These are phyloP conservation scores for Rugalucina vietnamica DNA, from an alignment of 2,888 invertebrate genomes.

Conservation along the genomic window DNA sequence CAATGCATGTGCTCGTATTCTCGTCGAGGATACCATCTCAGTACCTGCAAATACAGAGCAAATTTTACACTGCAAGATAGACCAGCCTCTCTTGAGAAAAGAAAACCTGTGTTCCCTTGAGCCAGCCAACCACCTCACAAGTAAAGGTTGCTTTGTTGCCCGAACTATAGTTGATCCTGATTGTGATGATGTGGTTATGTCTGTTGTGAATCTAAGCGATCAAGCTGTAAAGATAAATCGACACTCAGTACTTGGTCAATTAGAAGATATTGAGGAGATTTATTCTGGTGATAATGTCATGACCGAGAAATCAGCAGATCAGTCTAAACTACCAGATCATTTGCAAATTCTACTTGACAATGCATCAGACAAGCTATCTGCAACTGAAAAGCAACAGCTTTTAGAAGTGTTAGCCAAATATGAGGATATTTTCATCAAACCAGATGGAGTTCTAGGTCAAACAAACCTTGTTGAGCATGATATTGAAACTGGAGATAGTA, in stretches of 20 bases:
- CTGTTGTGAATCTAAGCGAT: slow-evolving; percentile 23
- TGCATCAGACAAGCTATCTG: background rate
- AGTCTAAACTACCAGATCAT: background rate
- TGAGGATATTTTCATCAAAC: slow-evolving; percentile 36
- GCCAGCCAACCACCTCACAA: slow-evolving; percentile 7
- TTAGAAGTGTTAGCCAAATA: background rate
- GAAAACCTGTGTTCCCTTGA: background rate
- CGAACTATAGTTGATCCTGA: slow-evolving; percentile 5
- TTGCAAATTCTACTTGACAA: background rate
- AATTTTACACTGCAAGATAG: background rate
- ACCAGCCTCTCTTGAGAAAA: background rate
- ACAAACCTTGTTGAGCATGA: slow-evolving; percentile 44
- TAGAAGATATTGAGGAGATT: background rate
- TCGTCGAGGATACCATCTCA: background rate
- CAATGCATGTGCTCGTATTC: slow-evolving; percentile 27
- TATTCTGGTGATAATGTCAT: background rate
- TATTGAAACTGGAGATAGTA: slow-evolving; percentile 47
- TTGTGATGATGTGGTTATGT: background rate
- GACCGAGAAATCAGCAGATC: background rate
- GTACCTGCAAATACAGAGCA: slow-evolving; percentile 28
- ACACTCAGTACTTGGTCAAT: background rate
- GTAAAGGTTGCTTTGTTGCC: slow-evolving; percentile 7
- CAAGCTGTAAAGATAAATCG: slow-evolving; percentile 8
- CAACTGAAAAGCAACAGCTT: background rate
- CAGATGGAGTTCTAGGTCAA: slow-evolving; percentile 26